These are phyloP conservation scores for Gallirallus australis DNA, from an alignment of 2,797 vertebrate species.

Conservation along the genomic window DNA sequence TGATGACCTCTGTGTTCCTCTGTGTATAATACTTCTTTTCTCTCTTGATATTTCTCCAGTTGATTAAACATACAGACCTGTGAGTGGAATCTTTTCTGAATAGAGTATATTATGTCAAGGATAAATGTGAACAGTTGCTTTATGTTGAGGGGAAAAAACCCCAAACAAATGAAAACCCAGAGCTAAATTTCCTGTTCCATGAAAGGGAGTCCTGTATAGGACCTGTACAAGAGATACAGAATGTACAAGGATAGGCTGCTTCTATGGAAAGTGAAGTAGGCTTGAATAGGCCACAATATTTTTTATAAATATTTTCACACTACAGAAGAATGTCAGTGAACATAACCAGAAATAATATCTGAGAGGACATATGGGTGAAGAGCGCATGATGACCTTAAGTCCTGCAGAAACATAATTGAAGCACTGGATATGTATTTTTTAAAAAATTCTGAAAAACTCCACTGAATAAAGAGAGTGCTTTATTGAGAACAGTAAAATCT, in stretches of 20 bases:
- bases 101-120: background rate
- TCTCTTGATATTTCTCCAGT: background rate
- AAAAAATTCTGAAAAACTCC: background rate
- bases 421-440: background rate
- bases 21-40: background rate
- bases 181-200: background rate
- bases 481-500: background rate
- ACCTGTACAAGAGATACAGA: background rate
- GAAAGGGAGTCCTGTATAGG: background rate
- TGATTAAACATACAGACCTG: background rate
- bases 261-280: background rate
- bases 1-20: background rate
- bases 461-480: background rate
- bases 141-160: background rate
- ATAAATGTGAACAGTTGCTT: background rate
- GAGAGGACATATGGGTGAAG: background rate
- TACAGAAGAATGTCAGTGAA: background rate
- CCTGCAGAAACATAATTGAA: background rate
- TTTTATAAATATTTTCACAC: background rate
- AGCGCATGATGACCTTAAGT: accelerated
- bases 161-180: background rate
- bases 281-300: background rate
- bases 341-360: background rate
- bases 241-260: background rate
- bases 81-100: background rate